These are phyloP conservation scores for Tigriopus californicus DNA, from an alignment of 2,888 invertebrate species.

Conservation along the genomic window DNA sequence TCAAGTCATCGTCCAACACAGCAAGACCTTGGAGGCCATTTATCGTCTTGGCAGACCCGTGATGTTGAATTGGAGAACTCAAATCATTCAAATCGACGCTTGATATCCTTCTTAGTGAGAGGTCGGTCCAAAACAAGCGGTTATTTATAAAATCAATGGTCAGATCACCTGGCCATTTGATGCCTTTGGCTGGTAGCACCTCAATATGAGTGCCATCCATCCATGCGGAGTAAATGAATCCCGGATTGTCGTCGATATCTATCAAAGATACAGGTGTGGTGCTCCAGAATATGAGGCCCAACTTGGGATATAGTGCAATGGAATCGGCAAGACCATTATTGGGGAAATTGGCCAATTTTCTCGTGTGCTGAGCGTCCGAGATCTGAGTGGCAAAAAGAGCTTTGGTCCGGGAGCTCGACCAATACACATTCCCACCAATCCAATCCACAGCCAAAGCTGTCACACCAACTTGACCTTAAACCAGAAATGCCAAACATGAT, in stretches of 20 bases:
- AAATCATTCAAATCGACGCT: constrained; percentile 23
- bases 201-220: constrained; percentile 51
- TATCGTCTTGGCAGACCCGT: constrained; percentile 25
- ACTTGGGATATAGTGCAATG: constrained; percentile 46
- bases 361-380: too few relatives aligned
- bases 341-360: background rate
- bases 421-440: constrained; percentile 61
- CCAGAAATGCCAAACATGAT: too few relatives aligned
- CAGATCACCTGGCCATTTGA: constrained; percentile 58
- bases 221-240: constrained; percentile 41
- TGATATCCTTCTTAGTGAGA: constrained; percentile 45
- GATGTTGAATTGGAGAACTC: background rate
- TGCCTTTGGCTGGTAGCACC: constrained; percentile 33
- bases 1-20: constrained; percentile 25
- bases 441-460: constrained; percentile 66
- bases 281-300: constrained; percentile 57
- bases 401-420: constrained; percentile 40
- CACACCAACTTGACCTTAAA: constrained; percentile 26
- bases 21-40: constrained; percentile 50
- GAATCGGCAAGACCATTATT: constrained; percentile 23
- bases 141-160: constrained; percentile 40
- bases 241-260: constrained; percentile 29
- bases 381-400: too few relatives aligned
- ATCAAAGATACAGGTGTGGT: constrained; percentile 28
- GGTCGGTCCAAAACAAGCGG: constrained; percentile 52